Evolutionary conservation across 2,888 invertebrate species (phyloP), one percentile per base, ranked within the genome.

Genomic region (Agrochola litura): DNA sequence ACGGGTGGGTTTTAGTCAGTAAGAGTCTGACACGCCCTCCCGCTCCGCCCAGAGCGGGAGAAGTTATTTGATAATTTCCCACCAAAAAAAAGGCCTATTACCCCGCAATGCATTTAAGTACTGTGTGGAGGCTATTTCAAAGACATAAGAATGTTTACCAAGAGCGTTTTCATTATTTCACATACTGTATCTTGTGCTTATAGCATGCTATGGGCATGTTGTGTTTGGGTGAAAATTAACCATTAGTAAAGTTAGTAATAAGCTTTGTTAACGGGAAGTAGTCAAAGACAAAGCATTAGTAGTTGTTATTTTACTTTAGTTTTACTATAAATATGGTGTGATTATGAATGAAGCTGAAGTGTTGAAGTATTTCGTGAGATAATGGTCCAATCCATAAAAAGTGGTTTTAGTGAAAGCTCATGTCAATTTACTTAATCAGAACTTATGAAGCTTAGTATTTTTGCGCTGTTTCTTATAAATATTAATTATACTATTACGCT

Each of bases 141-240:
- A 56, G 25, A 16, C 14, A 1, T 25, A 58, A 8, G 8, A 58
- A 58, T 58, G 14, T 25, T 58, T 25, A 58, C 58, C 58, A 58
- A 25, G 16, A 25, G 2, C 1, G 12, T 74, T 30, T 75, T 73
- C 54, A 22, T 61, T 82, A 85, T n/a, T 69, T 68, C 64, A 85
- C 82, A 82, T 41, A 82, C 76, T 72, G 68, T 49, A 68, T 25
- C 9, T 14, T 14, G 83, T 83, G 86, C 72, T 63, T 19, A 25
- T 61, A 75, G 78, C 86, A 83, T 83, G 83, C 84, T 75, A 79
- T 74, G 83, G 43, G 54, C 63, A 82, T 73, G 66, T 68, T 10
- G 69, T 68, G 68, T 73, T 25, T 6, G 3, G 14, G 77, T 83
- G 70, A 70, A 4, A 69, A 22, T 9, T 22, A 64, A 73, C 63